These are phyloP conservation scores for Todiramphus saurophagus DNA, from an alignment of 2,113 vertebrate genomes.

Conservation along the genomic window DNA sequence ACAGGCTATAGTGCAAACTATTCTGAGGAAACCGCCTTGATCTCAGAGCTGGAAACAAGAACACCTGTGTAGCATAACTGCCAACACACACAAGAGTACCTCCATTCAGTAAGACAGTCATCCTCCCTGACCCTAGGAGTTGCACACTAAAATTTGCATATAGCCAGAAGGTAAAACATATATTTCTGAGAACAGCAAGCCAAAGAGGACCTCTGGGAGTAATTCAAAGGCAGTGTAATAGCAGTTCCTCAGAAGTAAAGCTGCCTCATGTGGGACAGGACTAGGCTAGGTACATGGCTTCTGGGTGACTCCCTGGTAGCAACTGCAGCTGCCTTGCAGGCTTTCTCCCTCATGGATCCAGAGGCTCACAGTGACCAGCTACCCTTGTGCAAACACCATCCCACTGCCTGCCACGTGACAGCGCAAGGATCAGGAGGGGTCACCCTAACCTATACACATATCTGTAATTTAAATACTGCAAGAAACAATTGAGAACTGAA, in stretches of 20 bases:
- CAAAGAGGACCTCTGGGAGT: not conserved
- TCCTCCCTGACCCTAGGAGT: not conserved
- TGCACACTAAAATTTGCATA: not conserved
- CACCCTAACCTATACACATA: not conserved
- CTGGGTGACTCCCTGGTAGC: not conserved
- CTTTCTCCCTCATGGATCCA: not conserved
- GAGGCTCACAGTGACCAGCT: not conserved
- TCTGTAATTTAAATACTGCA: not conserved
- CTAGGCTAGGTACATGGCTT: not conserved
- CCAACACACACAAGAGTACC: not conserved
- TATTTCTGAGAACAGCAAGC: not conserved
- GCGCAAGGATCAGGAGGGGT: not conserved
- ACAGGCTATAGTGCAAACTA: not conserved
- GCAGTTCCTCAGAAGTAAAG: not conserved
- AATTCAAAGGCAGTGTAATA: not conserved
- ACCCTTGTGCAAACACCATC: not conserved
- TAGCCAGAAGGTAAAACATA: not conserved
- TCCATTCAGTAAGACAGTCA: not conserved
- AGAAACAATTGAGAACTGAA: not conserved
- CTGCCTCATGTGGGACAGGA: not conserved
- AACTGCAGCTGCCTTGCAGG: not conserved
- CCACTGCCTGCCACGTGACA: not conserved
- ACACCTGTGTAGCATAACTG: accelerated
- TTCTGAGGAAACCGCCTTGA: not conserved
- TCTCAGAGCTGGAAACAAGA: not conserved